These are phyloP conservation scores for Phalanger gymnotis DNA, from an alignment of 2,797 vertebrate species.

Conservation along the genomic window DNA sequence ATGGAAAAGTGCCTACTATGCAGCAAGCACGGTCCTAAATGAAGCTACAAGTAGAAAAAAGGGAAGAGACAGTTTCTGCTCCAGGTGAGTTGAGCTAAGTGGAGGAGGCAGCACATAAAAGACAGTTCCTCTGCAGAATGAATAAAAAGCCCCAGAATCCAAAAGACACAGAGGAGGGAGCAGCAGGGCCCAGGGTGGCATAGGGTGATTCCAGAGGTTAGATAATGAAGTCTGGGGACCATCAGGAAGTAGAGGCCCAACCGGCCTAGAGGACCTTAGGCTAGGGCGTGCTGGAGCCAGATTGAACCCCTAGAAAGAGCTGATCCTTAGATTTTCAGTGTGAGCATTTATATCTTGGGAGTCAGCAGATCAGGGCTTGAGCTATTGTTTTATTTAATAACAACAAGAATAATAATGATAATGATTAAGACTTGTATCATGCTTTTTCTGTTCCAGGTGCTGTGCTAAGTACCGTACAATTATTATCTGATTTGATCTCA, in stretches of 20 bases:
- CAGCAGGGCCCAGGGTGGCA: background rate
- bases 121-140: background rate
- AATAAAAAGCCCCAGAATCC: background rate
- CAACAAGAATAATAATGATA: background rate
- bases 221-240: background rate
- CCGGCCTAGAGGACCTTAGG: background rate
- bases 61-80: too few relatives aligned
- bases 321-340: background rate
- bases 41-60: background rate
- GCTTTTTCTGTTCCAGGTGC: background rate
- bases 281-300: background rate
- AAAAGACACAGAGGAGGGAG: background rate
- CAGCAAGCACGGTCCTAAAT: background rate
- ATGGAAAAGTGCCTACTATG: background rate
- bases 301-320: background rate
- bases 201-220: too few relatives aligned
- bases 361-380: background rate
- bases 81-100: too few relatives aligned
- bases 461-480: background rate
- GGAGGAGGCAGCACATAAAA: background rate
- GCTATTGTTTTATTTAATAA: background rate
- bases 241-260: background rate
- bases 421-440: background rate
- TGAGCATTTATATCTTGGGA: background rate
- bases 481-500: background rate